Conservation (phyloP, 2,888 invertebrate species). For the Oscheius sp. region DNA sequence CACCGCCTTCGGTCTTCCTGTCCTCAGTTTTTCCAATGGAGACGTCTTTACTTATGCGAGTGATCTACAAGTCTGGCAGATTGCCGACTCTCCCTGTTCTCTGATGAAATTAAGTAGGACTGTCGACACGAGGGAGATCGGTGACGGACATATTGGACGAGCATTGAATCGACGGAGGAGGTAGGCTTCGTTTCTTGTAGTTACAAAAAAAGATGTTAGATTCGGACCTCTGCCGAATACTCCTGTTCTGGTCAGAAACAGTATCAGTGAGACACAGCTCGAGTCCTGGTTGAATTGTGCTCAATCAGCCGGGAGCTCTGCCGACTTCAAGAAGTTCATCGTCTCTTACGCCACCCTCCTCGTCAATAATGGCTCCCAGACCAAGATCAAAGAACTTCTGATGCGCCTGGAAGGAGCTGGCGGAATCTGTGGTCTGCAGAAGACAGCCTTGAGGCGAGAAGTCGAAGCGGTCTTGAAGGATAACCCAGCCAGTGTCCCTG, state of each 20-base stretch:
- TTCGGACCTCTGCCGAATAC: conserved; percentile 31
- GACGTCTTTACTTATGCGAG: conserved; percentile 47
- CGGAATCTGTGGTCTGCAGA: conserved; percentile 41
- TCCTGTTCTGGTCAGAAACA: conserved; percentile 21
- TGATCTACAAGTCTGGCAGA: conserved; percentile 35
- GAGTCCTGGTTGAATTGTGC: conserved; percentile 39
- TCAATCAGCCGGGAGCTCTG: conserved; percentile 20
- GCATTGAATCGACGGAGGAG: conserved; percentile 41
- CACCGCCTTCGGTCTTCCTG: conserved; percentile 43
- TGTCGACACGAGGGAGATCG: conserved; percentile 2
- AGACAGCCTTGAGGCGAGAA: conserved; percentile 44
- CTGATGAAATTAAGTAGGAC: conserved; percentile 21
- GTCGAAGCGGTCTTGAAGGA: conserved; percentile 38
- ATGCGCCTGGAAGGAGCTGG: conserved; percentile 31
- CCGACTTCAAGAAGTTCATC: conserved; percentile 26
- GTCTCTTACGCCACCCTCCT: conserved; percentile 25
- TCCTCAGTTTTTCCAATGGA: conserved; percentile 50
- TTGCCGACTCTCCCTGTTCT: conserved; percentile 26
- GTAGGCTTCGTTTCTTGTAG: neutral
- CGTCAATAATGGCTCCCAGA: conserved; percentile 13
- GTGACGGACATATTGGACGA: conserved; percentile 44
- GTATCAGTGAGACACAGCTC: conserved; percentile 34
- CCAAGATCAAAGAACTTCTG: conserved; percentile 33
- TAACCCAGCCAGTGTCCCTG: neutral
- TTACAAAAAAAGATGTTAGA: neutral